phyloP scores from a whole-genome alignment of 2,113 vertebrate species.

The Muntiacus muntjak region DNA sequence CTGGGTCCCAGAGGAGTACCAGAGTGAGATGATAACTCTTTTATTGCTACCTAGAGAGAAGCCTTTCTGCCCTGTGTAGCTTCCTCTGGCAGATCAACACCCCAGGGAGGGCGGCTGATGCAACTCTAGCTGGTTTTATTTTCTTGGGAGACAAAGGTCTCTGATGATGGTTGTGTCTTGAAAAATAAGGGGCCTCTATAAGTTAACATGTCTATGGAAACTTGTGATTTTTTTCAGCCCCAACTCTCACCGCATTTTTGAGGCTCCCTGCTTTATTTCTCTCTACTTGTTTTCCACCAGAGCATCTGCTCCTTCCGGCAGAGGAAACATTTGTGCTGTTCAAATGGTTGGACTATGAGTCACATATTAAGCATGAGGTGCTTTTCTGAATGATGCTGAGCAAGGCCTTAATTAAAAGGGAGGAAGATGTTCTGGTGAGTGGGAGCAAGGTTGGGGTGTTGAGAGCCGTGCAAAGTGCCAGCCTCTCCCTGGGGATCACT shows the following conservation, averaged over 20 bases:
- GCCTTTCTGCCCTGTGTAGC: not conserved
- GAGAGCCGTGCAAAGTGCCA: not conserved
- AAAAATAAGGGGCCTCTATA: not conserved
- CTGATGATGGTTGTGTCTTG: not conserved
- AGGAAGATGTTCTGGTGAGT: not conserved
- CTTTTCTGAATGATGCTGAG: conserved; percentile 15
- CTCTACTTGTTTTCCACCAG: conserved; percentile 23
- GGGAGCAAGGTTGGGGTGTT: not conserved
- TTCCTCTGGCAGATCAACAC: not conserved
- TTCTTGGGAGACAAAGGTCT: conserved; percentile 17
- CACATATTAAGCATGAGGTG: conserved; percentile 34
- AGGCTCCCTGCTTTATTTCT: not conserved
- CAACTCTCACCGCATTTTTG: not conserved
- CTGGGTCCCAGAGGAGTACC: conserved; percentile 44
- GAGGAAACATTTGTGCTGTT: conserved; percentile 35
- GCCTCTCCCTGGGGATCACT: not conserved
- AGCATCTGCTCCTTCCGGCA: conserved; percentile 43
- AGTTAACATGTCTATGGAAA: not conserved
- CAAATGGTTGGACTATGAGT: conserved; percentile 39
- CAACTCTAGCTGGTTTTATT: not conserved
- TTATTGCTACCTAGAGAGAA: conserved; percentile 58
- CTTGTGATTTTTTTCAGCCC: not conserved
- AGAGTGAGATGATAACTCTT: conserved; percentile 63
- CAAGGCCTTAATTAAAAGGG: conserved; percentile 20
- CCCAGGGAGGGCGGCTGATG: not conserved